Evolutionary conservation across 2,888 invertebrate species (phyloP), one percentile per base, ranked within the genome.

Genomic region (Ganaspis brasiliensis): DNA sequence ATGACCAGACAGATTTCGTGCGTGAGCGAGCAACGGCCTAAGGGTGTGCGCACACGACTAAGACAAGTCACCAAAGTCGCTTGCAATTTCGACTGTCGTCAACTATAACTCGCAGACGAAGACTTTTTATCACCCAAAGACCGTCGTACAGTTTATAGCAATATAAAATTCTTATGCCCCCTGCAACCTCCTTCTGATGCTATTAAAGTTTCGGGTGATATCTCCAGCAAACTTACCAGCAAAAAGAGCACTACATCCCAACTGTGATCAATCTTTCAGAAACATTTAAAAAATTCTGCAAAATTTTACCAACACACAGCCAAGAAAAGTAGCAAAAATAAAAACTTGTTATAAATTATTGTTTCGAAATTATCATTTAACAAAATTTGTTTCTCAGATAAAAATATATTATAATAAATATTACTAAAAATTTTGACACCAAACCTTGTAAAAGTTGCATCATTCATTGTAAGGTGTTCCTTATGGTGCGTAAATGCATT

Each of bases 1-100:
- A 63, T 80, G 81, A 82, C 83, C 86, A 86, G 86, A 85, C 85
- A 83, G 82, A 86, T 86, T 67, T 84, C 81, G 85, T 86, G 86
- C 86, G 86, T 86, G 85, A 81, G 72, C 80, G 80, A 67, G 70
- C 45, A 49, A 49, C 67, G 45, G 24, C 45, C 14, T 67, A 45
- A 67, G 67, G 45, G 45, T n/a, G 45, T 40, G 26, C 67, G 24
- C 45, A 67, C 67, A 40, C 40, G n/a, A 40, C 8, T 10, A 67
- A 24, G 67, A 45, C 45, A 45, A 45, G 63, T 63, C 40, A 6
- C 63, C 63, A 63, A 63, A 63, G 45, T 67, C 45, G 26, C 40
- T 45, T 40, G 45, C 67, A 67, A 67, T 67, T 67, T 67, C 67
- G 40, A 67, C 63, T 40, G 63, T 40, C 37, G 63, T 40, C 63